Base-by-base conservation (phyloP, 2,113 vertebrate species). In the Cisticola juncidis region DNA sequence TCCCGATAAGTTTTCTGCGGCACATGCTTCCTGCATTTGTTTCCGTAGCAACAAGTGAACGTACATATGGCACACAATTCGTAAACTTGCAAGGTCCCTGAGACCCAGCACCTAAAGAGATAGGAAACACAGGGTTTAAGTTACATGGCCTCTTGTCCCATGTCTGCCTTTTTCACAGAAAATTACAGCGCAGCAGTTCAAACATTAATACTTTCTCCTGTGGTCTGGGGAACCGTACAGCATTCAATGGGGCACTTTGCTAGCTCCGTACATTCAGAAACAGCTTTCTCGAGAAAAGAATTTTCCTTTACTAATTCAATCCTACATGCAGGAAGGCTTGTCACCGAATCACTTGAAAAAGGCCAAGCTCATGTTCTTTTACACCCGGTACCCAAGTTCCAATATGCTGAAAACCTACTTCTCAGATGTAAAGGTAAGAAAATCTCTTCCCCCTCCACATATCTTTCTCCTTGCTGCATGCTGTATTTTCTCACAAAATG, bases 361-460 rank as follows among this genome's bases (percentile, higher is more conserved):
- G 97, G 99, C 99, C 97, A 99, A 99, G 98, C 98, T 99, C 96
- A 99, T 99, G 99, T 99, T 99, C 98, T 99, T 99, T 98, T 99
- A 99, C 97, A 99, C 99, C 61, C 99, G 99, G 94, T 99, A 99
- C 96, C 99, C 99, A 78, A 99, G 99, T 96, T 99, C 99, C 98
- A 99, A 99, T 98, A 99, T 99, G 99, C 99, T 99, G 97, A 99
- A 99, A 97, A 99, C 99, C 88, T 99, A 98, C 98, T 99, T 99
- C 98, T 99, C 99, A 12, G 99, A 99, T 9, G 99, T 99, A 92
- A 99, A 99, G 99, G 99, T 99, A 98, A 98, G 99, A 81, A 80
- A 88, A 9, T 82, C 31, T 89, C 13, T 88, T 29, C 12, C 12
- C 9, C 19, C 4, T 16, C 8, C 16, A 3, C 2, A 44, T 3